Evolutionary conservation across 30 jellyfish, hydroid and myxozoan species (phyloP).

Genomic region (Nemopilema nomurai): DNA sequence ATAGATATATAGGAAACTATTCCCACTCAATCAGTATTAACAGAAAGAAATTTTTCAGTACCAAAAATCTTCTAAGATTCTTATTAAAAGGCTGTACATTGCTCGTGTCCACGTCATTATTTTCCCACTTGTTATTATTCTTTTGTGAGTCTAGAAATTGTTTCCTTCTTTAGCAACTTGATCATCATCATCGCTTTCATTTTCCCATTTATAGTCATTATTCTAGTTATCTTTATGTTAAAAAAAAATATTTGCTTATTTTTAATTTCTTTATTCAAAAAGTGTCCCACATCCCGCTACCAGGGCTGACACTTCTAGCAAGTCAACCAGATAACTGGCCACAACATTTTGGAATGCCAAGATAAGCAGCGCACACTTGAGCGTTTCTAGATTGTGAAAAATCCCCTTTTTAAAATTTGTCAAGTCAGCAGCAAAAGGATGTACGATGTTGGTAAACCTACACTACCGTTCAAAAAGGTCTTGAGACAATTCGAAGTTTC

Average conservation of each 20-base stretch:
- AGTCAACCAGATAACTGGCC: neutral
- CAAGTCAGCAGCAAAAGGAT: neutral
- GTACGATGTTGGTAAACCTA: neutral
- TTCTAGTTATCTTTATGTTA: neutral
- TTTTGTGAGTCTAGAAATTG: neutral
- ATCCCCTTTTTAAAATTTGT: no score
- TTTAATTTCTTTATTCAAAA: neutral
- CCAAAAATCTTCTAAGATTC: neutral
- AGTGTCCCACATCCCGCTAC: neutral
- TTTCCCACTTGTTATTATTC: neutral
- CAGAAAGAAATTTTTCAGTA: neutral
- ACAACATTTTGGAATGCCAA: neutral
- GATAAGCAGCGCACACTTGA: neutral
- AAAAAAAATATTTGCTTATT: neutral
- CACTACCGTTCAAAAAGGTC: no score
- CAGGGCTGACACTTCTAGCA: neutral
- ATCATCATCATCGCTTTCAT: neutral
- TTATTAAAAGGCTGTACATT: neutral
- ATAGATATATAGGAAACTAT: neutral
- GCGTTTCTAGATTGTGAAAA: neutral
- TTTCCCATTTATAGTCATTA: neutral
- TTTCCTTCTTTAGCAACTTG: neutral
- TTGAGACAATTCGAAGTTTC: no score
- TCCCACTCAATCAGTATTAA: neutral
- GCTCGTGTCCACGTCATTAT: neutral